Evolutionary conservation across 2,113 vertebrate species (phyloP), one percentile per base, ranked within the genome.

Genomic region (Eptesicus fuscus): DNA sequence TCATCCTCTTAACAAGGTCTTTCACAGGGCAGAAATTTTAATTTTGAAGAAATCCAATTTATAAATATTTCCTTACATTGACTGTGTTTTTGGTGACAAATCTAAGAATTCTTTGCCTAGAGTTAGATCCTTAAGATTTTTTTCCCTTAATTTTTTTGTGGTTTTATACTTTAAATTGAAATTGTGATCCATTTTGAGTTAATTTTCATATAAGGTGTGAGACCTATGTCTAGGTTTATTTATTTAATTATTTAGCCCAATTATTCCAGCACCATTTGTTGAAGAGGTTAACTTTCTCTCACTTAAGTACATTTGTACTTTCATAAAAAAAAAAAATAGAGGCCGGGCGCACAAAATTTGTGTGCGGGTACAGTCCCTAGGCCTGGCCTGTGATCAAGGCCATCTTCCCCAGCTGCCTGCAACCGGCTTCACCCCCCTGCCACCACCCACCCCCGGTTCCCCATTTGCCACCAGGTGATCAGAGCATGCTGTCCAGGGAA

Each of bases 391-490:
- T 9, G 8, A 56, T 56, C 53, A 56, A 20, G 53, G 53, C 53
- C 22, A 56, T 56, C 53, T 56, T 56, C 22, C 53, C 53, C 2
- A 56, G 53, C 20, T 23, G 20, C 53, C 53, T 56, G 22, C 22
- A 56, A 22, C 53, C 3, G 22, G 20, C 53, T 22, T 2, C 2
- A 3, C 22, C 22, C 53, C 53, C 53, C 51, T 7, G 22, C 8
- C 3, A 3, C 53, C 53, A 56, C 3, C 8, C 53, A 56, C 8
- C 53, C 53, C 53, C 0, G 53, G 8, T 9, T 56, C 53, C 53
- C 8, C 1, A 9, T 56, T 56, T 0, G 3, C 2, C 22, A 23
- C 23, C 3, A 20, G 20, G 22, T 9, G 22, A 56, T 56, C 7
- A 22, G 8, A 23, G 8, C 8, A 22, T 56, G 7, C 53, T 56